Conservation (phyloP, 2,797 vertebrate genomes). For the Danio aesculapii region DNA sequence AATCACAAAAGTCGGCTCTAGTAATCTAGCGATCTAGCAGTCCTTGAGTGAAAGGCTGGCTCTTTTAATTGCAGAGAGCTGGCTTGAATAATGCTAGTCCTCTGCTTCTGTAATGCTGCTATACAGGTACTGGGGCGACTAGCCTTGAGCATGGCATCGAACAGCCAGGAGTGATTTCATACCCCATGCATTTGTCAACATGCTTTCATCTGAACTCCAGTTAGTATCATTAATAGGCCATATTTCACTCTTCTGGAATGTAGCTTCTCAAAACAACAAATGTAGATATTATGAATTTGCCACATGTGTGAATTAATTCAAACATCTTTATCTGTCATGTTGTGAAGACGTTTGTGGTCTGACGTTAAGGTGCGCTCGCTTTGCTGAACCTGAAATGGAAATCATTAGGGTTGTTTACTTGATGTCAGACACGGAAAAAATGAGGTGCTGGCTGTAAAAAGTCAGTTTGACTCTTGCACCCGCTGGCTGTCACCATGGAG, state of each 20-base stretch:
- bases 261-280: slow-evolving; percentile 2
- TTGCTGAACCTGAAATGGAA: slow-evolving; percentile 16
- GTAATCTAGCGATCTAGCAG: slow-evolving; percentile 30
- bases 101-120: slow-evolving; percentile 31
- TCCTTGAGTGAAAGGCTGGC: slow-evolving; percentile 45
- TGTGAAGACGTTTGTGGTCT: neutral
- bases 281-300: slow-evolving; percentile 17
- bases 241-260: slow-evolving; percentile 54
- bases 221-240: slow-evolving; percentile 44
- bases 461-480: slow-evolving; percentile 30
- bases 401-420: slow-evolving; percentile 31
- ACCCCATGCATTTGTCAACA: slow-evolving; percentile 5
- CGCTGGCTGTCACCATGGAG: slow-evolving; percentile 46
- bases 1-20: slow-evolving; percentile 42
- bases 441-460: slow-evolving; percentile 17
- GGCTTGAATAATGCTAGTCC: slow-evolving; percentile 32
- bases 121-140: slow-evolving; percentile 31
- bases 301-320: neutral
- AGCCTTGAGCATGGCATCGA: slow-evolving; percentile 30
- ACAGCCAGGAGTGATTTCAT: slow-evolving; percentile 39
- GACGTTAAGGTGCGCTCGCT: neutral
- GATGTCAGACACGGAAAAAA: slow-evolving; percentile 25
- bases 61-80: slow-evolving; percentile 40
- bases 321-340: neutral
- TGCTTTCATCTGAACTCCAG: slow-evolving; percentile 36